phyloP scores from a whole-genome alignment of 2,888 invertebrate genomes.

The Lissocephala sabroskyi region DNA sequence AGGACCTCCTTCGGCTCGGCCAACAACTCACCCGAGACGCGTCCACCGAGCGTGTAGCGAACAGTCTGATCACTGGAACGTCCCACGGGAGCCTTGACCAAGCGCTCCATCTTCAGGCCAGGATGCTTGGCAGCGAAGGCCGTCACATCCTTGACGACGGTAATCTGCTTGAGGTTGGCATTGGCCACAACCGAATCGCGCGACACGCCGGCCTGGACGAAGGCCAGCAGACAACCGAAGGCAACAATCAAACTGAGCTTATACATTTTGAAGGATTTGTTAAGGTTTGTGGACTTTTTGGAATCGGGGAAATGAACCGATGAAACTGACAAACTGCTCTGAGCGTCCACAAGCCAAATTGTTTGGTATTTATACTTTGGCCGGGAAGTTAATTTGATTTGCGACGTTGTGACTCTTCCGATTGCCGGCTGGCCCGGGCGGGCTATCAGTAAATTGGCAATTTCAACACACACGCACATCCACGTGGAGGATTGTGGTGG shows the following conservation, averaged over 20 bases:
- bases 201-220: constrained; percentile 25
- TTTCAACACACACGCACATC: constrained; percentile 44
- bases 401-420: constrained; percentile 13
- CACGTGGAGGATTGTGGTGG: too few species aligned
- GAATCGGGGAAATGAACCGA: neutral
- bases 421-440: neutral
- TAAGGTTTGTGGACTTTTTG: neutral
- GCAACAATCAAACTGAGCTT: constrained; percentile 37
- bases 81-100: constrained; percentile 39
- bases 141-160: constrained; percentile 56
- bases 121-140: constrained; percentile 56
- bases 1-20: too few species aligned
- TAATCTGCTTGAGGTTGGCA: constrained; percentile 32
- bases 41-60: constrained; percentile 63
- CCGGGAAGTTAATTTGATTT: neutral
- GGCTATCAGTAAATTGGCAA: constrained; percentile 52
- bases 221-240: constrained; percentile 32
- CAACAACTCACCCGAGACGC: constrained; percentile 56
- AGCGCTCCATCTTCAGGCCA: constrained; percentile 40
- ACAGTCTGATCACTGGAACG: constrained; percentile 37
- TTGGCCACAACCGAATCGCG: constrained; percentile 3
- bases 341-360: too few species aligned
- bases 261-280: constrained; percentile 28
- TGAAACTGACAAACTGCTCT: neutral
- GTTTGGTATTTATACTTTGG: constrained; percentile 42